These are phyloP conservation scores for Neodiprion fabricii DNA, from an alignment of 1,140 invertebrate species.

Conservation along the genomic window DNA sequence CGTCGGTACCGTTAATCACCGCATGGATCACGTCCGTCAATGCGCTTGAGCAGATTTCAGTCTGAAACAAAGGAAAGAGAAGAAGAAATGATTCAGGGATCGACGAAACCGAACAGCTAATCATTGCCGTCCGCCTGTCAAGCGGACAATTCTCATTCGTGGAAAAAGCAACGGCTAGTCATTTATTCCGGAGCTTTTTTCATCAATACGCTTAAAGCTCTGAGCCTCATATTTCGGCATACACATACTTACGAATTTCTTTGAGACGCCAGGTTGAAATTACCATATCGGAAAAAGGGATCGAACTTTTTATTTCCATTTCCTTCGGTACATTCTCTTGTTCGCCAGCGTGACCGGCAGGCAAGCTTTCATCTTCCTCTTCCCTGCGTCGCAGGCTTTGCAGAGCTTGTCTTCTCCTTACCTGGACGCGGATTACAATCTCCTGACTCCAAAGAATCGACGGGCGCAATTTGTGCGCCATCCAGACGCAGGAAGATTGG, in stretches of 20 bases:
- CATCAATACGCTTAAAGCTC: too few relatives aligned
- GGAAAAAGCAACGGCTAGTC: too few relatives aligned
- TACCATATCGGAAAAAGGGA: slow-evolving; percentile 53
- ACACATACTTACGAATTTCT: slow-evolving; percentile 23
- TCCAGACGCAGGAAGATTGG: too few relatives aligned
- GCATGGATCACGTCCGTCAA: slow-evolving; percentile 92
- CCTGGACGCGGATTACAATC: not conserved
- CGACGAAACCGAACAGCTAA: not conserved
- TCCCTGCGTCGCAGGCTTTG: not conserved
- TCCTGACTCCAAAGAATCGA: not conserved
- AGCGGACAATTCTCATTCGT: too few relatives aligned
- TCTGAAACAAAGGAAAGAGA: slow-evolving; percentile 68
- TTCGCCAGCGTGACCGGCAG: not conserved
- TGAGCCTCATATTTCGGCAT: too few relatives aligned
- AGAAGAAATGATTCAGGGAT: slow-evolving; percentile 12
- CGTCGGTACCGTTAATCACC: slow-evolving; percentile 92
- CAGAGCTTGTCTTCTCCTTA: not conserved
- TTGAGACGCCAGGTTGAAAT: slow-evolving; percentile 53
- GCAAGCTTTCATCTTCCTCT: slow-evolving; percentile 2
- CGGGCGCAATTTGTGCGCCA: not conserved
- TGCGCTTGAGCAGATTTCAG: slow-evolving; percentile 87
- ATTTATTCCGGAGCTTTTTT: too few relatives aligned
- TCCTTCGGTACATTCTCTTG: slow-evolving; percentile 26
- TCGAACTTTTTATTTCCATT: slow-evolving; percentile 51
- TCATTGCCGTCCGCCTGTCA: not conserved